These are phyloP conservation scores for Dipus sagitta DNA, from an alignment of 2,797 vertebrate genomes.

Conservation along the genomic window DNA sequence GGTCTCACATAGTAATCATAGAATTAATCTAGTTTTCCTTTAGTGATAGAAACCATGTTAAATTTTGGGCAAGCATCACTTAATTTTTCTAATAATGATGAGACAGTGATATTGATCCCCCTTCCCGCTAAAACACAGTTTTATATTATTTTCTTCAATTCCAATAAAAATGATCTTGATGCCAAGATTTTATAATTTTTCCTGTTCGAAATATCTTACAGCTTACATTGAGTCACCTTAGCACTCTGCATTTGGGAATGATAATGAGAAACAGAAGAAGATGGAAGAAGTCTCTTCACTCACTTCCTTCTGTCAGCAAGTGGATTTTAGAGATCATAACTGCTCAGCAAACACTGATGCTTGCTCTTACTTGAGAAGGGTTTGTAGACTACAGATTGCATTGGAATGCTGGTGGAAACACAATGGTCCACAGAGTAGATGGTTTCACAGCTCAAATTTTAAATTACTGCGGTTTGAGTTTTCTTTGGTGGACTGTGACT, in stretches of 20 bases:
- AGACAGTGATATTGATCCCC: slow-evolving; percentile 1
- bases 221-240: slow-evolving; percentile 18
- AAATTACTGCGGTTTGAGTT: slow-evolving; percentile 39
- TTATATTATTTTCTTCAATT: neutral
- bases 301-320: slow-evolving; percentile 12
- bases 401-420: neutral
- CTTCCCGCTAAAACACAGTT: slow-evolving; percentile 10
- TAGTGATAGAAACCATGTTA: slow-evolving; percentile 8
- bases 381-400: slow-evolving; percentile 50
- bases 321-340: slow-evolving; percentile 48
- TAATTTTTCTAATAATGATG: slow-evolving; percentile 15
- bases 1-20: slow-evolving; percentile 21
- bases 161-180: slow-evolving; percentile 19
- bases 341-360: slow-evolving; percentile 24
- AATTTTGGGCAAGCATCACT: slow-evolving; percentile 17
- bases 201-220: slow-evolving; percentile 21
- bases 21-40: slow-evolving; percentile 48
- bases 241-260: slow-evolving; percentile 42
- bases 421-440: neutral
- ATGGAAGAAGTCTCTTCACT: neutral
- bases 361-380: slow-evolving; percentile 19
- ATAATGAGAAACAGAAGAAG: neutral
- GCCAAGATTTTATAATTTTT: neutral
- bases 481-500: neutral
- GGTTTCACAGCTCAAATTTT: slow-evolving; percentile 28